Base-by-base conservation (phyloP, 2,797 vertebrate genomes). In the Poeciliopsis infans region DNA sequence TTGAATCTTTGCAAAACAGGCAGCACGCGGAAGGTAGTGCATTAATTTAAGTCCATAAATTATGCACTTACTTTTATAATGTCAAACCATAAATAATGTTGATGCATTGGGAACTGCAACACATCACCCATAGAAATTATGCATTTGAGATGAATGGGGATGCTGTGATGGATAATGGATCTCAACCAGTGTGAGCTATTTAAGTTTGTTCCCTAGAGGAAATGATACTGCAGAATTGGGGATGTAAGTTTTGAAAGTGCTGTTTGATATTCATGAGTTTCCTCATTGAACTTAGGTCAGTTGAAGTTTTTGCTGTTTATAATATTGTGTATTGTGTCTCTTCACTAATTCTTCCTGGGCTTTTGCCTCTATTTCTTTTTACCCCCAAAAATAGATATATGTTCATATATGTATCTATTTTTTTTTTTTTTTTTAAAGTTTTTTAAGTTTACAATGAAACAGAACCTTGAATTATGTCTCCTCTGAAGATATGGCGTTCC, bases 51-150 rank as follows among this genome's bases (percentile, higher is more conserved):
- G 76, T 72, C 94, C 93, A 96, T 96, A 96, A 96, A 96, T 96
- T 96, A 96, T 96, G 95, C 93, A 96, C 93, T 94, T 95, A 94
- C 94, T 96, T 96, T 96, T 95, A 94, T 95, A 96, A 95, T 96
- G 94, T 94, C 92, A 94, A 93, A 93, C 92, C 94, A 96, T 96
- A 96, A 96, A 96, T 96, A 96, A 96, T 93, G 89, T 91, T 94
- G 93, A 95, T 95, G 93, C 92, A 95, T 94, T 87, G 91, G 93
- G 94, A 95, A 93, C 90, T 93, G 92, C 91, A 94, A 93, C 90
- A 91, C 93, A 93, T 95, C 92, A 90, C 84, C 94, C 94, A 93
- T 92, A 92, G 94, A 94, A 94, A 94, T 93, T 93, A 94, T 93
- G 93, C 92, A 90, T 95, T 94, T 90, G 84, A 94, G 94, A 94